These are phyloP conservation scores for Pheosia tremula DNA, from an alignment of 2,888 invertebrate species.

Conservation along the genomic window DNA sequence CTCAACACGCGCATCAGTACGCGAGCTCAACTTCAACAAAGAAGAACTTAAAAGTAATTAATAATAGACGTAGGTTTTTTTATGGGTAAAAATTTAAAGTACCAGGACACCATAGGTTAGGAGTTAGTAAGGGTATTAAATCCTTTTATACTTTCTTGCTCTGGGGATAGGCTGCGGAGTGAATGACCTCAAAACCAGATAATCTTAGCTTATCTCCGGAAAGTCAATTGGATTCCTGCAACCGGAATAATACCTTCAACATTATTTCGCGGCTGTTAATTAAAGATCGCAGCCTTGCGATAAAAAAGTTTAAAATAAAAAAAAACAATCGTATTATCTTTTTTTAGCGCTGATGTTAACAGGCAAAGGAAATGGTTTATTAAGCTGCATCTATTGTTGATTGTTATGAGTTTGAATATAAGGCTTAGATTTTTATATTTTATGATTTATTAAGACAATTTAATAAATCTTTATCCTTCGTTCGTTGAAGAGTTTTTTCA, in stretches of 20 bases:
- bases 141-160: conserved; percentile 14
- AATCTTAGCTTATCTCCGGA: conserved; percentile 39
- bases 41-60: too few relatives aligned
- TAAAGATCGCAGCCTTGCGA: conserved; percentile 16
- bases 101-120: background rate
- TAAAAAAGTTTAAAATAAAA: conserved; percentile 6
- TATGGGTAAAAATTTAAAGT: background rate
- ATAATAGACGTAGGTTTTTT: too few relatives aligned
- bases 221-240: conserved; percentile 40
- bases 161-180: conserved; percentile 28
- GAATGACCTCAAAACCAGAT: conserved; percentile 45
- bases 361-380: background rate
- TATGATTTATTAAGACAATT: too few relatives aligned
- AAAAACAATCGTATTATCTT: conserved; percentile 13
- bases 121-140: too few relatives aligned
- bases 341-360: conserved; percentile 8
- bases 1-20: too few relatives aligned
- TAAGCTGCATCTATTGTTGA: background rate
- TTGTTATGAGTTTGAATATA: too few relatives aligned
- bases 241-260: conserved; percentile 34
- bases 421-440: too few relatives aligned
- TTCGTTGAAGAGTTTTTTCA: too few relatives aligned
- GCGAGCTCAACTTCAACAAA: too few relatives aligned
- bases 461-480: too few relatives aligned
- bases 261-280: conserved; percentile 27